Base-by-base conservation (phyloP, 2,113 vertebrate genomes). In the Recurvirostra avosetta region DNA sequence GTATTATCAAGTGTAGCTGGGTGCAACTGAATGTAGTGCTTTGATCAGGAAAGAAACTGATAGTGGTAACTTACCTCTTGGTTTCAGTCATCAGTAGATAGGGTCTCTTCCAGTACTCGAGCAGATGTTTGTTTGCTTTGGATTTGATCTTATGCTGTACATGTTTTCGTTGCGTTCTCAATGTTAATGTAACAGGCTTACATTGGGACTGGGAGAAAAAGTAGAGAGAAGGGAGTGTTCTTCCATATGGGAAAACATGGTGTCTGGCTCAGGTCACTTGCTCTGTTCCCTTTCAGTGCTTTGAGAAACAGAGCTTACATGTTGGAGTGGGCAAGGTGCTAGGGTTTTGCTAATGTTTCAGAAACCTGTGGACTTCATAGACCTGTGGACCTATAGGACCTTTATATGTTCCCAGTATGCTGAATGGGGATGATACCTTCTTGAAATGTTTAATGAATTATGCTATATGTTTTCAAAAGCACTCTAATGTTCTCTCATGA, bases 141-240 rank as follows among this genome's bases (percentile, higher is more conserved):
- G 52, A 22, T 67, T 32, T 91, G 55, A 15, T 86, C 3, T 0
- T 29, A 6, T 0, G 0, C 40, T 43, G 26, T 65, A 6, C 10
- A 3, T 32, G 27, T 22, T 68, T 76, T 52, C 0, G 0, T 22
- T 53, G 25, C 29, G 8, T 63, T 75, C 87, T 82, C 58, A 70
- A 7, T 40, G 34, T 43, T 75, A n/a, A 12, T 45, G 1, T 29
- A 32, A 25, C 8, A 8, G 36, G 22, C 18, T n/a, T 21, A 10
- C 5, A 7, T 9, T 34, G 34, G 36, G 30, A 29, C 32, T 41
- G 9, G 12, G 36, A 41, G 32, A 41, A 45, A 15, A 15, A 81
- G 17, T 11, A 50, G 34, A 45, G 71, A 90, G 47, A 80, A 38
- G 34, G 22, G 21, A 56, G 47, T 32, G 50, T 41, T 40, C 20